phyloP scores from a whole-genome alignment of 2,888 invertebrate species.

The Aphrophora alni region DNA sequence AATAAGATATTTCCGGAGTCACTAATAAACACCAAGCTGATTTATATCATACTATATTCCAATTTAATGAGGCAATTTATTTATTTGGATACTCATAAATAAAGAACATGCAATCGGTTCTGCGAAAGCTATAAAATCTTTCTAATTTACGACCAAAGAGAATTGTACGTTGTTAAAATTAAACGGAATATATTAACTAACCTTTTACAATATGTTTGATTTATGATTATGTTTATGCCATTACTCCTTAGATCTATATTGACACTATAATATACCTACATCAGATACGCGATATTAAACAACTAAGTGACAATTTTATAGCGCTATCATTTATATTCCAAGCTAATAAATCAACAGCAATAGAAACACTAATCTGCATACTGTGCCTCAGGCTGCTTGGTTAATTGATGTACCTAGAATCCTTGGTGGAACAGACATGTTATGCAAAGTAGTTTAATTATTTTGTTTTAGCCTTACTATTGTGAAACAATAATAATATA shows the following conservation, averaged over 20 bases:
- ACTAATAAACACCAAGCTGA: neutral
- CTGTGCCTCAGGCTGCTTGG: neutral
- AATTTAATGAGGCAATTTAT: neutral
- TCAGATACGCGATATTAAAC: neutral
- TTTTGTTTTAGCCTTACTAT: neutral
- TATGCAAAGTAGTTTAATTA: neutral
- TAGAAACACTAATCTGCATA: neutral
- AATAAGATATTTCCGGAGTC: neutral
- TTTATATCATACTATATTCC: neutral
- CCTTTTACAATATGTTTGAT: neutral
- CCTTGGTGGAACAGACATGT: neutral
- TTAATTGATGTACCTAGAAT: neutral
- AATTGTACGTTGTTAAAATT: neutral
- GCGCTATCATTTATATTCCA: slow-evolving; percentile 2
- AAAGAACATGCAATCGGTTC: neutral
- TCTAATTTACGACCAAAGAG: neutral
- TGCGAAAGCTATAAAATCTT: neutral
- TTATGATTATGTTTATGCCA: neutral
- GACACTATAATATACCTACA: neutral
- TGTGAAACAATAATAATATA: neutral
- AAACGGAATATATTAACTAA: neutral
- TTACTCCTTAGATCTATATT: neutral
- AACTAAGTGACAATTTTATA: slow-evolving; percentile 2
- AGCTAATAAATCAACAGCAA: neutral
- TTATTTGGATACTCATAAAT: neutral